A percentile compares a stretch with the other conserved stretches of the same genome.
These are phyloP conservation scores for Caenorhabditis brenneri DNA, from an alignment of 1,140 invertebrate species.

Conservation along the genomic window DNA sequence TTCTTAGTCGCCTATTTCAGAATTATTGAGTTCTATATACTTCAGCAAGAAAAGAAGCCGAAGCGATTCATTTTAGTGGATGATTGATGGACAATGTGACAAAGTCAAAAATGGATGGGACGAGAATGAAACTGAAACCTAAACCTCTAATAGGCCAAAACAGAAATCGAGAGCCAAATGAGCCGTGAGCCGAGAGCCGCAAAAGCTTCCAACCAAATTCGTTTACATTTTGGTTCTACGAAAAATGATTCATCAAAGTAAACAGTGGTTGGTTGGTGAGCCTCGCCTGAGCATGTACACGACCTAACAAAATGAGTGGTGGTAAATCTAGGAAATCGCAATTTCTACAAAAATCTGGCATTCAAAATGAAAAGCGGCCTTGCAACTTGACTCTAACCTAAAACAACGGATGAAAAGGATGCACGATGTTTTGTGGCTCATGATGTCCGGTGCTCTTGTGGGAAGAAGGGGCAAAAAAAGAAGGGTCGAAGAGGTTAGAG, in stretches of 20 bases:
- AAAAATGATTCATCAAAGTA: conserved; percentile 43
- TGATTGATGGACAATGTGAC: not conserved
- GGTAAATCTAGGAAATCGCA: conserved; percentile 13
- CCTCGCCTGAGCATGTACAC: conserved; percentile 7
- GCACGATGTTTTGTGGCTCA: conserved; percentile 10
- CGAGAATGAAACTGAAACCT: not conserved
- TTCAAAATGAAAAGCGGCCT: not conserved
- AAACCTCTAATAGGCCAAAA: not conserved
- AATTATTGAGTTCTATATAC: too few species aligned
- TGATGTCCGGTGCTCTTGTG: conserved; percentile 29
- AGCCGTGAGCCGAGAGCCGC: not conserved
- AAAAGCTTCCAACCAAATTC: conserved; percentile 34
- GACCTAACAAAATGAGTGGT: conserved; percentile 31
- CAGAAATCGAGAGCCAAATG: not conserved
- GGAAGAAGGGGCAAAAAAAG: not conserved
- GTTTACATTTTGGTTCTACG: conserved; percentile 43
- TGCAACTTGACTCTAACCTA: not conserved
- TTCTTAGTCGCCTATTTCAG: too few species aligned
- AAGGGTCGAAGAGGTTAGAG: conserved; percentile 35
- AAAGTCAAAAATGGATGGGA: not conserved
- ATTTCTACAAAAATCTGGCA: not conserved
- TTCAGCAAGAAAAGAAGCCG: too few species aligned
- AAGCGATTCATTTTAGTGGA: too few species aligned
- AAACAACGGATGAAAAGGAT: conserved; percentile 25
- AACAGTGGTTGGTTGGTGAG: conserved; percentile 16